A percentile compares a stretch with the other conserved stretches of the same genome.
phyloP scores from a whole-genome alignment of 2,888 invertebrate genomes.

The Carabus problematicus region DNA sequence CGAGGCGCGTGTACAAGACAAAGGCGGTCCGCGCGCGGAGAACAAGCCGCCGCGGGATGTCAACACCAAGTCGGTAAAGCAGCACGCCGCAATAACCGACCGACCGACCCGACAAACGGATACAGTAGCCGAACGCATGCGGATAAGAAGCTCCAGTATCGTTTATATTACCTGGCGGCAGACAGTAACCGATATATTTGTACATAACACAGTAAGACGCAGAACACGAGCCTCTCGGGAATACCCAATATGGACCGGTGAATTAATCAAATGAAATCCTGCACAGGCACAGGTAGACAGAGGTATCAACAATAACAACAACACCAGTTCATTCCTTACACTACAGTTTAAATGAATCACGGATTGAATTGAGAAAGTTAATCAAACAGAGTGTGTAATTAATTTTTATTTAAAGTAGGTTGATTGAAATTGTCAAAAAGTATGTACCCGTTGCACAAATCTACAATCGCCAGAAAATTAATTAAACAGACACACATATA shows the following conservation, averaged over 20 bases:
- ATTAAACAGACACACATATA: no score
- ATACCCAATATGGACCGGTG: not conserved
- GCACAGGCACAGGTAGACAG: not conserved
- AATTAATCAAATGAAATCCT: constrained; percentile 16
- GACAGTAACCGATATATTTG: constrained; percentile 4
- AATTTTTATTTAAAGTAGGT: no score
- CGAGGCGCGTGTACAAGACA: constrained; percentile 14
- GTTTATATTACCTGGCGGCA: not conserved
- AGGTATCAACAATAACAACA: no score
- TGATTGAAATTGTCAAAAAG: no score
- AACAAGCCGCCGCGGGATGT: constrained; percentile 16
- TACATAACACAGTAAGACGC: not conserved
- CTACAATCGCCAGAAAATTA: no score
- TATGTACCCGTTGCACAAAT: no score
- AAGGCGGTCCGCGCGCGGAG: constrained; percentile 7
- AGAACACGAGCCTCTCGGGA: constrained; percentile 2
- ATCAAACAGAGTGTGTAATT: no score
- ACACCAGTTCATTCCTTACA: no score
- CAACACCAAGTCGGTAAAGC: not conserved
- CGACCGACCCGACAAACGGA: constrained; percentile 5
- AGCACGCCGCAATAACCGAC: not conserved
- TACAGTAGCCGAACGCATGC: constrained; percentile 10
- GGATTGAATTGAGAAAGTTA: no score
- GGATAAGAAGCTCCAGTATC: constrained; percentile 5
- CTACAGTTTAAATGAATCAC: no score